phyloP scores from a whole-genome alignment of 2,113 vertebrate species.

The Anolis sagrei region DNA sequence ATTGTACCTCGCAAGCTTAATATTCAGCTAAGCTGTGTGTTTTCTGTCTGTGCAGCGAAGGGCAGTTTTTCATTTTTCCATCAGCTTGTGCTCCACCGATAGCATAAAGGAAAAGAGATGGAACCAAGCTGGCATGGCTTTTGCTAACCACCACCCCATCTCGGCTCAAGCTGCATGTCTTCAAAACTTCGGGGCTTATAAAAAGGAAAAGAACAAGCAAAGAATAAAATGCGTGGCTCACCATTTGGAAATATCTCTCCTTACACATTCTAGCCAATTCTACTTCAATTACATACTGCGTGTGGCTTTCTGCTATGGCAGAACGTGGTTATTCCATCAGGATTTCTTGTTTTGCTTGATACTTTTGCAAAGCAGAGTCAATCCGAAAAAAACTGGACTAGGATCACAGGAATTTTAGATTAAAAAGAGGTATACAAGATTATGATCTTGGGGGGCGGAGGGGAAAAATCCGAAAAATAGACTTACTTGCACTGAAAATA shows the following conservation, averaged over 20 bases:
- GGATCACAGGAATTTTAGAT: neutral
- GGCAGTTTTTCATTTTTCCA: conserved; percentile 71
- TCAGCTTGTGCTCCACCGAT: conserved; percentile 65
- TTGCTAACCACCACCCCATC: conserved; percentile 63
- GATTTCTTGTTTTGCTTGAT: neutral
- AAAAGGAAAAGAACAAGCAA: conserved; percentile 51
- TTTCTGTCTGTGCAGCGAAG: conserved; percentile 70
- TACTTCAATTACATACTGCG: conserved; percentile 49
- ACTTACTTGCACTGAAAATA: neutral
- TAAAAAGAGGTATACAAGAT: neutral
- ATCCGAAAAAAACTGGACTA: neutral
- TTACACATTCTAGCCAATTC: conserved; percentile 54
- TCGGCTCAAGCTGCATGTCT: conserved; percentile 61
- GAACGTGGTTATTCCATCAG: neutral
- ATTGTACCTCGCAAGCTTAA: conserved; percentile 45
- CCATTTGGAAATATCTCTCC: conserved; percentile 49
- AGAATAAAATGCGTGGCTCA: conserved; percentile 53
- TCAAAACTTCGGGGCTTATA: conserved; percentile 59
- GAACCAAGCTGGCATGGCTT: conserved; percentile 64
- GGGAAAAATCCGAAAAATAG: neutral
- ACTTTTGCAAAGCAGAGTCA: neutral
- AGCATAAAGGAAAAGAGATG: conserved; percentile 70
- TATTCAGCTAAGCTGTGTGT: conserved; percentile 61
- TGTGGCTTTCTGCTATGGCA: neutral
- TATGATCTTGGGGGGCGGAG: neutral